These are phyloP conservation scores for Nematostella vectensis DNA, from an alignment of 92 coral and sea anemone species.

Conservation along the genomic window DNA sequence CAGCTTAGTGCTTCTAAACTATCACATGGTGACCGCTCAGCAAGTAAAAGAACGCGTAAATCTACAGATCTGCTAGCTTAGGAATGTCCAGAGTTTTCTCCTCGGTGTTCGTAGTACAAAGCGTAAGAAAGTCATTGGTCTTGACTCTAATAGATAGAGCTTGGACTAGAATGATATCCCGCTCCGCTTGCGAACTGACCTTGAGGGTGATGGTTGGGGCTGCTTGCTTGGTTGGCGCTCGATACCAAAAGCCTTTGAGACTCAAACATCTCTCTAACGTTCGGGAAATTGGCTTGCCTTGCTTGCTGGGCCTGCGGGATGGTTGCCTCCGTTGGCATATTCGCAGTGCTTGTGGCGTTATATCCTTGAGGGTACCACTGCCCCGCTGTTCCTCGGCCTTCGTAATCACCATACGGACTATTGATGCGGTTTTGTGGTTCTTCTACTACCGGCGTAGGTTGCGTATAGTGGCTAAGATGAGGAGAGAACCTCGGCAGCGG, in stretches of 20 bases:
- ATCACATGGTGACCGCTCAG: too few species aligned
- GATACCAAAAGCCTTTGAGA: slow-evolving; percentile 86
- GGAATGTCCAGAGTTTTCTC: too few species aligned
- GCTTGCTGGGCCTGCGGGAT: slow-evolving; percentile 32
- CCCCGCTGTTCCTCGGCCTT: slow-evolving; percentile 31
- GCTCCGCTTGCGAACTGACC: slow-evolving; percentile 84
- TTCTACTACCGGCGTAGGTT: slow-evolving; percentile 35
- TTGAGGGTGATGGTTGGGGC: slow-evolving; percentile 21
- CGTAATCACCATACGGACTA: slow-evolving; percentile 53
- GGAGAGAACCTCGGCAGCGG: slow-evolving; percentile 54
- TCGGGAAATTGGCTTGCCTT: slow-evolving; percentile 59
- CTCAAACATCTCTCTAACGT: slow-evolving; percentile 98
- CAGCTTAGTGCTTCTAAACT: too few species aligned
- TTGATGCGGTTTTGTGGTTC: slow-evolving; percentile 49
- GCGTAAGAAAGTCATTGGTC: too few species aligned
- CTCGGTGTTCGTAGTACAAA: too few species aligned
- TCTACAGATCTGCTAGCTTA: too few species aligned
- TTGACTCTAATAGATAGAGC: slow-evolving; percentile 27
- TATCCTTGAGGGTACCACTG: slow-evolving; percentile 51
- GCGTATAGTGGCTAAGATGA: slow-evolving; percentile 72
- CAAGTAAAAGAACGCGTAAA: too few species aligned
- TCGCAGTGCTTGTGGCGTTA: slow-evolving; percentile 18
- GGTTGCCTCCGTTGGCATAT: background rate
- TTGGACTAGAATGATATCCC: slow-evolving; percentile 40
- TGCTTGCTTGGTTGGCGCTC: slow-evolving; percentile 21